Base-by-base conservation (phyloP, 2,797 vertebrate genomes). In the Enteromius argenteus region DNA sequence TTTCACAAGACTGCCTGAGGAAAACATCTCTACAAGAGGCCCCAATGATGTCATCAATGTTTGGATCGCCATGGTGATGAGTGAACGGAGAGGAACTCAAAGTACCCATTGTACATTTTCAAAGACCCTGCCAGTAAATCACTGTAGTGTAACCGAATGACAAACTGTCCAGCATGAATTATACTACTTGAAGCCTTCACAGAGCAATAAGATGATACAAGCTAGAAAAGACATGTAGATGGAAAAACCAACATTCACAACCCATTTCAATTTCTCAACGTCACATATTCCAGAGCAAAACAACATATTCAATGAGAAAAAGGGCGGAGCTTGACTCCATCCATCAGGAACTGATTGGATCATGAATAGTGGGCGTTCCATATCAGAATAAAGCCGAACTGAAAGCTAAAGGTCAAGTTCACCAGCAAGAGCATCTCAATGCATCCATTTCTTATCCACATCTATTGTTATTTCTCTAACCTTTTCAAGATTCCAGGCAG, bases 11-110 rank as follows among this genome's bases (percentile, higher is more conserved):
- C 64, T 69, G 78, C 83, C 74, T 37, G 17, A 79, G 51, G 73
- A 49, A 51, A 84, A 73, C 68, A 82, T 78, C 77, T 84, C 67
- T 84, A 78, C 44, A 30, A 62, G 53, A 76, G 85, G 86, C 86
- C 79, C 86, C 66, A 86, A 32, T 90, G 89, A 90, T 89, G 86
- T 89, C 89, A 91, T 89, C 67, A 81, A 82, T 86, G 83, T 89
- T 86, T 82, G 84, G 76, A 84, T 91, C 49, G 71, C 75, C 84
- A 87, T 87, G 86, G 90, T 81, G 74, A 90, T 51, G 64, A 74
- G 27, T 53, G 53, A 79, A 79, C 49, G 2, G 76, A 86, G 53
- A 84, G 58, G 73, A 81, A 69, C 67, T 86, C 81, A 83, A 56
- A 46, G 46, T 13, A 32, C 84, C 71, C 62, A 82, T 79, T 87